These are phyloP conservation scores for Phoeniculus purpureus DNA, from an alignment of 2,797 vertebrate species.

Conservation along the genomic window DNA sequence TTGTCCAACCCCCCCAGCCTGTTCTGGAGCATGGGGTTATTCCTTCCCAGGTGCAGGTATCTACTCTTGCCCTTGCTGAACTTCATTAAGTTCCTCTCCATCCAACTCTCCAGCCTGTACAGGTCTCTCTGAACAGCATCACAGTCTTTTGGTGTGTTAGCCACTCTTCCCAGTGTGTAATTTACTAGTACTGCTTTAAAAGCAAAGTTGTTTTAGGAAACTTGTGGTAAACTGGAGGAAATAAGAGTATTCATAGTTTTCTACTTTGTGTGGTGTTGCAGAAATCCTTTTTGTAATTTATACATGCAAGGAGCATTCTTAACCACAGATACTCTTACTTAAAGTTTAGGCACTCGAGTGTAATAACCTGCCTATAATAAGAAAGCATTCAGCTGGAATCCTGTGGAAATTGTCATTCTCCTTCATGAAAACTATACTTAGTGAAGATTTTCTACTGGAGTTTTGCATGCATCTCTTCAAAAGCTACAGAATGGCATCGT, in stretches of 20 bases:
- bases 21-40: too few species aligned
- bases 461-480: background rate
- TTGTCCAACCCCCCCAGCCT: too few species aligned
- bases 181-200: background rate
- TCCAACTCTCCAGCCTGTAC: too few species aligned
- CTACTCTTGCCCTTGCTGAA: too few species aligned
- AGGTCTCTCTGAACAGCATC: too few species aligned
- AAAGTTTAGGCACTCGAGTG: background rate
- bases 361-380: background rate
- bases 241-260: background rate
- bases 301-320: background rate
- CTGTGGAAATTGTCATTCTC: background rate
- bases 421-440: background rate
- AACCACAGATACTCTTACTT: background rate
- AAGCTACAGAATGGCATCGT: background rate
- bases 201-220: background rate
- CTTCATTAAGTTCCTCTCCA: too few species aligned
- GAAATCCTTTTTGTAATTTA: background rate
- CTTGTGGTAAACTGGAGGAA: background rate
- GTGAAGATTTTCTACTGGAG: background rate
- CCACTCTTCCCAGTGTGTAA: too few species aligned
- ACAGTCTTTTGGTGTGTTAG: too few species aligned
- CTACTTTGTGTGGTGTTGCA: background rate
- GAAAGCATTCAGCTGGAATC: background rate
- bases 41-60: too few species aligned